Evolutionary conservation across 2,797 vertebrate species (phyloP), one percentile per base, ranked within the genome.

Genomic region (Epinephelus coioides): DNA sequence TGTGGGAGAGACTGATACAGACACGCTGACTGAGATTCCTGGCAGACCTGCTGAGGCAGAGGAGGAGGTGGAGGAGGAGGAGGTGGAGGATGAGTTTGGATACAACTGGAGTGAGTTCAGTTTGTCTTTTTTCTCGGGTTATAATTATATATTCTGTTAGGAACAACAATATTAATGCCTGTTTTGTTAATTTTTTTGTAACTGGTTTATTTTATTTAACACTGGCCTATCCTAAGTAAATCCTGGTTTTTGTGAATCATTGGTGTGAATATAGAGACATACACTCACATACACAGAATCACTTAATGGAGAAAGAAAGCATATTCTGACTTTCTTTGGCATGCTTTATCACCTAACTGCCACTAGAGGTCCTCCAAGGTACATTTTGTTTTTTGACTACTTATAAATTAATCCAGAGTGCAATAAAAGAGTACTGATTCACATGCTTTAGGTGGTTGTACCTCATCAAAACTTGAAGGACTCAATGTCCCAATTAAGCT

Each of bases 71-170:
- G 86, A 77, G 60, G 66, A 71, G 18, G 84, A 75, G 25, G 91
- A 96, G 73, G 94, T 85, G 66, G 96, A 96, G 86, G 98, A 98
- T 84, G 98, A 98, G 89, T 98, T 97, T 8, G 97, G 97, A 85
- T 98, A 97, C 92, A 98, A 91, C 89, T 99, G 98, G 97, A 96
- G 98, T 99, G 95, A 97, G 98, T 98, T 73, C 46, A 53, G 15
- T 53, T 73, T 63, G 10, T 21, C 25, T 27, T 3, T 44, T 59
- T 59, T 50, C n/a, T 19, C 2, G 27, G 13, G n/a, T 18, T 66
- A 14, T 14, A 30, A 23, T 72, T 38, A 43, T 38, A 47, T 23
- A 46, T 21, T 71, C 8, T 18, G 10, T 74, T 40, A 4, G 25
- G 3, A 18, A 27, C 17, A 9, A 50, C 17, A 7, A 25, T 60